These are phyloP conservation scores for Lepus timidus DNA, from an alignment of 2,113 vertebrate genomes.

Conservation along the genomic window DNA sequence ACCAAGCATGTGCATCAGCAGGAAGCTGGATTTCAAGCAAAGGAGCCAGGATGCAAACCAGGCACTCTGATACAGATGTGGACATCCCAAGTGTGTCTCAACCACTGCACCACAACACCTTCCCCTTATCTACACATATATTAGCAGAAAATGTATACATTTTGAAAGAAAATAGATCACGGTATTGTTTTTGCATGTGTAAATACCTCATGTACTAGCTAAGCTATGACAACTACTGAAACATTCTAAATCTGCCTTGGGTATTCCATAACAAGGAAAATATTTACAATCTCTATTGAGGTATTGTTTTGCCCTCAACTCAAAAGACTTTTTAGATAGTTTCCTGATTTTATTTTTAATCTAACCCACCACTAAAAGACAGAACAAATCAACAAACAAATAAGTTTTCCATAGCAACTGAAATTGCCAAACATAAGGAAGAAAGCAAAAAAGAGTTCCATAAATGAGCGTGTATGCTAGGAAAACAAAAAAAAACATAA, in stretches of 20 bases:
- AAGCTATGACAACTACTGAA: neutral
- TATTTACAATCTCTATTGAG: neutral
- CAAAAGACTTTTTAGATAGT: constrained; percentile 18
- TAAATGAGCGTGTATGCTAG: neutral
- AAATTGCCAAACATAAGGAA: constrained; percentile 37
- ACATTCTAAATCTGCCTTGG: neutral
- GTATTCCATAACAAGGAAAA: neutral
- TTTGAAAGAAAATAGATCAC: neutral
- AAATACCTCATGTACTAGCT: constrained; percentile 22
- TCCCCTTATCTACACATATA: neutral
- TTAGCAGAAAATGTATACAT: neutral
- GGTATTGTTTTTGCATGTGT: neutral
- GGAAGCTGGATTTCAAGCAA: too few species aligned
- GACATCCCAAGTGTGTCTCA: too few species aligned
- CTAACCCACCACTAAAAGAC: neutral
- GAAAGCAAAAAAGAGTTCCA: neutral
- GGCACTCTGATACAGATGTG: too few species aligned
- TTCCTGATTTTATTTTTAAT: constrained; percentile 28
- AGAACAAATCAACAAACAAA: neutral
- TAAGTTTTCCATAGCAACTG: neutral
- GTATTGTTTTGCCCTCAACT: neutral
- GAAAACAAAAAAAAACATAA: constrained; percentile 4
- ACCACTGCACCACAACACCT: too few species aligned
- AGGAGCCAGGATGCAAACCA: too few species aligned
- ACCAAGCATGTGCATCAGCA: too few species aligned